phyloP scores from a whole-genome alignment of 2,113 vertebrate genomes.

The Eurypyga helias region DNA sequence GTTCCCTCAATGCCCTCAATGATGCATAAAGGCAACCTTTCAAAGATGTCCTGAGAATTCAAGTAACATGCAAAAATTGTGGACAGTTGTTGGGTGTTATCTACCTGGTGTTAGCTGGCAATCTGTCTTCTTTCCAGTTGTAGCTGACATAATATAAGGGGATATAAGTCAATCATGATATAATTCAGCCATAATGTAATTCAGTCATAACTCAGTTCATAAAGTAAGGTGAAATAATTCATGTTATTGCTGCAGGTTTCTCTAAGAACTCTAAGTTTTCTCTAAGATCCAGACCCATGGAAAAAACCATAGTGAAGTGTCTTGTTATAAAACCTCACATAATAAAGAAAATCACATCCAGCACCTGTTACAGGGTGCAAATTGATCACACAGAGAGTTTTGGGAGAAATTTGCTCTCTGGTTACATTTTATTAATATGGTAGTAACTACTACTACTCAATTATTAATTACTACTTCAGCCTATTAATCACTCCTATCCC shows the following conservation, averaged over 20 bases:
- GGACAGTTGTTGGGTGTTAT: background rate
- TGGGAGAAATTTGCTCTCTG: background rate
- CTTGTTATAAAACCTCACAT: background rate
- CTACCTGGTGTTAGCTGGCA: background rate
- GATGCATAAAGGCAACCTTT: constrained; percentile 1
- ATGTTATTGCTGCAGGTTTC: background rate
- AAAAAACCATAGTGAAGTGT: background rate
- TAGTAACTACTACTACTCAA: background rate
- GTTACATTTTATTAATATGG: background rate
- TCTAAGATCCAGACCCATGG: background rate
- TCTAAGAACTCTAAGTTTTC: background rate
- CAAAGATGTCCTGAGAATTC: constrained; percentile 51
- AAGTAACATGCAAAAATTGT: constrained; percentile 36
- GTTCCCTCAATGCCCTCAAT: too few species aligned
- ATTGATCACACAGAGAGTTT: background rate
- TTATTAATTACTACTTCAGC: background rate
- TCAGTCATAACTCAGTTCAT: background rate
- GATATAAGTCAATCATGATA: background rate
- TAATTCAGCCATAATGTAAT: background rate
- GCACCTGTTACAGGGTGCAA: background rate
- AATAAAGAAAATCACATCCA: background rate
- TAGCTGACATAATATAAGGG: background rate
- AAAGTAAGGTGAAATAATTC: background rate
- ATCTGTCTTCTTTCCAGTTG: background rate
- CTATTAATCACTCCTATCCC: background rate